Conservation (phyloP, 2,113 vertebrate genomes). For the Apistogramma diplotaenia region DNA sequence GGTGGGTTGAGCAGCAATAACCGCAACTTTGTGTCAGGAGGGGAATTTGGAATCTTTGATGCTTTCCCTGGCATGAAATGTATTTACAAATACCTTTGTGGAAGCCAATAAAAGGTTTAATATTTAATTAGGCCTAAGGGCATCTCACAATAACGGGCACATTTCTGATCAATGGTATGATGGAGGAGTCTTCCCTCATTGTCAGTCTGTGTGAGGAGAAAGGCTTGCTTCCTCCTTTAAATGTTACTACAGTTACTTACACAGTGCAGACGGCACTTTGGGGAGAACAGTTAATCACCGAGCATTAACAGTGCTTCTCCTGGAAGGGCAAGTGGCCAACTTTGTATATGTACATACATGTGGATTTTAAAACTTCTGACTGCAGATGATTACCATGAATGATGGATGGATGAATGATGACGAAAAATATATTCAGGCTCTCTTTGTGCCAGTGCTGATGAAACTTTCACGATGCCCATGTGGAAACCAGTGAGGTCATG, state of each 20-base stretch:
- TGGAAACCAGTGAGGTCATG: slow-evolving; percentile 23
- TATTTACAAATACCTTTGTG: slow-evolving; percentile 77
- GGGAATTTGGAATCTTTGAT: slow-evolving; percentile 69
- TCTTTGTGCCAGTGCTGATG: slow-evolving; percentile 50
- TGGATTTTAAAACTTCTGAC: slow-evolving; percentile 22
- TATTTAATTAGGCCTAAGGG: slow-evolving; percentile 78
- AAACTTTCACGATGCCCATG: slow-evolving; percentile 53
- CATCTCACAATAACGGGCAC: slow-evolving; percentile 49
- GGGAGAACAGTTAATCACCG: slow-evolving; percentile 32
- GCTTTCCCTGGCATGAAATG: slow-evolving; percentile 68
- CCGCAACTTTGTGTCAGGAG: slow-evolving; percentile 64
- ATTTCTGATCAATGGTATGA: slow-evolving; percentile 67
- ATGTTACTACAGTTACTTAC: slow-evolving; percentile 33
- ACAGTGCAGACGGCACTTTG: slow-evolving; percentile 12
- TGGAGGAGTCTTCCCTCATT: slow-evolving; percentile 46
- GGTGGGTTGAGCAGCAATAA: slow-evolving; percentile 68
- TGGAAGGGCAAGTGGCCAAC: neutral
- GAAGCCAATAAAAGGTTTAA: slow-evolving; percentile 74
- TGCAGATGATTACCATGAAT: slow-evolving; percentile 49
- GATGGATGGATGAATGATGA: slow-evolving; percentile 41
- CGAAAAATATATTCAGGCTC: slow-evolving; percentile 54
- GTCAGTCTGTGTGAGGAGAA: slow-evolving; percentile 40
- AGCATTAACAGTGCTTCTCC: slow-evolving; percentile 17
- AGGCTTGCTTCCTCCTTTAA: slow-evolving; percentile 44
- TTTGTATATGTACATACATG: slow-evolving; percentile 13